Percentiles rank a stretch among this genome's conserved stretches.
These are phyloP conservation scores for Tribolium madens DNA, from an alignment of 1,140 invertebrate genomes.

Conservation along the genomic window DNA sequence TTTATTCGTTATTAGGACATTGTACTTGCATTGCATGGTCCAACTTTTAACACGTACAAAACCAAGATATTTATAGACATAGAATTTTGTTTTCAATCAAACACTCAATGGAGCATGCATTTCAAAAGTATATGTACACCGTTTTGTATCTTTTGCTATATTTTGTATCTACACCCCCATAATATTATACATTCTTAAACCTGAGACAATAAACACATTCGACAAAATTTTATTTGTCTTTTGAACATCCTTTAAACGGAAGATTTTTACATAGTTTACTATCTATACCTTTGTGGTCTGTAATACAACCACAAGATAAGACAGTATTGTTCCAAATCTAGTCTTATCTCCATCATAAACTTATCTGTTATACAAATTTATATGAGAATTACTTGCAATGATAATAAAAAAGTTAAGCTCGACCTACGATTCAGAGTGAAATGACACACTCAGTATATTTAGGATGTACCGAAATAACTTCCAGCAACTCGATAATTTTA, in stretches of 20 bases:
- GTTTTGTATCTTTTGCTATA: background rate
- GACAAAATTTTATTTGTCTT: conserved; percentile 6
- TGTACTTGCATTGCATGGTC: conserved; percentile 43
- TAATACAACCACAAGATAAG: conserved; percentile 22
- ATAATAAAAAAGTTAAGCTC: conserved; percentile 9
- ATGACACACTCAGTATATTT: conserved; percentile 37
- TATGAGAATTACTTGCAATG: background rate
- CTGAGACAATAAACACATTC: conserved; percentile 10
- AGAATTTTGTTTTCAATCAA: conserved; percentile 20
- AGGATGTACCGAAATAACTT: conserved; percentile 32
- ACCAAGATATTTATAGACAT: conserved; percentile 22
- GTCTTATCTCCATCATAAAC: background rate
- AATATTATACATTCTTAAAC: background rate
- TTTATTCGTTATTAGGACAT: conserved; percentile 34
- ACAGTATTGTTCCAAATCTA: conserved; percentile 20
- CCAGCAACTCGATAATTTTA: conserved; percentile 33
- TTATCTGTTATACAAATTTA: conserved; percentile 35
- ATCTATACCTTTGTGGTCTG: background rate
- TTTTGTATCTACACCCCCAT: background rate
- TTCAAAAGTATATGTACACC: conserved; percentile 22
- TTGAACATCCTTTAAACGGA: background rate
- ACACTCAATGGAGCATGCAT: conserved; percentile 31
- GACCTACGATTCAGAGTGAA: conserved; percentile 22
- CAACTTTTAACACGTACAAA: conserved; percentile 29
- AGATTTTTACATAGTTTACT: background rate